Base-by-base conservation (phyloP, 2,888 invertebrate genomes). In the Metallyticus violacea region DNA sequence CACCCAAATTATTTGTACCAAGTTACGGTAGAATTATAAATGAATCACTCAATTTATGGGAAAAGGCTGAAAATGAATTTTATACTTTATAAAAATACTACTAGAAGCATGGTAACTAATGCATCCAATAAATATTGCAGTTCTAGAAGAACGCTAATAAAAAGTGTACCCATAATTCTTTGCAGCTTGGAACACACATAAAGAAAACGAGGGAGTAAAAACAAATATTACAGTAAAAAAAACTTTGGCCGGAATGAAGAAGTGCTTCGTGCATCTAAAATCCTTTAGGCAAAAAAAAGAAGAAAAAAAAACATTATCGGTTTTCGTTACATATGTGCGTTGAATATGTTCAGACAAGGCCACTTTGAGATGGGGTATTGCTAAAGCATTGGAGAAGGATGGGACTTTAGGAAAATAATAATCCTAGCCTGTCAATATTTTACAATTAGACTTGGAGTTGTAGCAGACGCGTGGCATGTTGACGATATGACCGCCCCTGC, bases 261-360 rank as follows among this genome's bases (percentile, higher is more conserved):
- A 62, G 15, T 22, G 22, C 15, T 22, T 62, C 15, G 40, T 62
- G 40, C 9, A 62, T 62, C 22, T 22, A 62, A 62, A 62, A 62
- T 62, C 40, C 40, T 62, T 62, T 62, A 62, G 15, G 40, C 40
- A 62, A 26, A 26, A 30, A n/a, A n/a, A n/a, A n/a, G n/a, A n/a
- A n/a, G n/a, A n/a, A n/a, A n/a, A n/a, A n/a, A n/a, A 62, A 62
- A 62, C 40, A 62, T 62, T 87, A 87, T 87, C 85, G 87, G 87
- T 85, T 85, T 87, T 81, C 87, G 40, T 87, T 85, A 76, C 84
- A 80, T 85, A 62, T 85, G 79, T 85, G 81, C 81, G 85, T 87
- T 80, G 87, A 85, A 85, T 85, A 86, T 86, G 30, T 81, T 81
- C 81, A 28, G 77, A 81, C 7, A 85, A 25, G 27, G 79, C 30